Evolutionary conservation across 2,888 invertebrate species (phyloP), one percentile per base, ranked within the genome.

Genomic region (Venusia cambrica): DNA sequence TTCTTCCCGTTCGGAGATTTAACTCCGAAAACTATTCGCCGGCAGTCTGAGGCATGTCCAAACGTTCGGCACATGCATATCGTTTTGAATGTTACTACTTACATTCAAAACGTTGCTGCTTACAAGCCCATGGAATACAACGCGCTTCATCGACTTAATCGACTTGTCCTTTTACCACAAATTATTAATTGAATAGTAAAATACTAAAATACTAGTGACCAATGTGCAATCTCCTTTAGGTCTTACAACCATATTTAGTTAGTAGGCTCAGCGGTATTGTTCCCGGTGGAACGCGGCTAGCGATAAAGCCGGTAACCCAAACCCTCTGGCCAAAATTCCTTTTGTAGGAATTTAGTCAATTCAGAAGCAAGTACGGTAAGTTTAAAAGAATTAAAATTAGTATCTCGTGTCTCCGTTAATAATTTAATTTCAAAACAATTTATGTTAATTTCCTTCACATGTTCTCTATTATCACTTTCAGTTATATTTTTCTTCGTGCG

Each of bases 361-460:
- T 33, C 36, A 4, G 36, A 14, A 0, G 16, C 2, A 7, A 15
- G 9, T 6, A 34, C 21, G 12, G 12, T 34, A 6, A 38, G 18
- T 28, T 38, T 38, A 24, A 34, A 42, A 6, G 38, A 35, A 20
- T 43, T 43, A 25, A 43, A 38, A 24, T 43, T 38, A 1, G 38
- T 38, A 7, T 38, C 38, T 12, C 16, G 15, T 1, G 7, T 34
- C 14, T 42, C 34, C 0, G 12, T 19, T 8, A 42, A 20, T 16
- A 24, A 20, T 34, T 42, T 27, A 16, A 42, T 31, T 5, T 24
- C 20, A n/a, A 15, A 4, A 25, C 38, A 38, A 13, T 38, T 6
- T 20, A 38, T 34, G 1, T 42, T 34, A 27, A 42, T 31, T 10
- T 38, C 20, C 2, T 31, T 13, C 5, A 42, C 31, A 19, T 42